These are phyloP conservation scores for Diaprepes abbreviatus DNA, from an alignment of 2,888 invertebrate species.

Conservation along the genomic window DNA sequence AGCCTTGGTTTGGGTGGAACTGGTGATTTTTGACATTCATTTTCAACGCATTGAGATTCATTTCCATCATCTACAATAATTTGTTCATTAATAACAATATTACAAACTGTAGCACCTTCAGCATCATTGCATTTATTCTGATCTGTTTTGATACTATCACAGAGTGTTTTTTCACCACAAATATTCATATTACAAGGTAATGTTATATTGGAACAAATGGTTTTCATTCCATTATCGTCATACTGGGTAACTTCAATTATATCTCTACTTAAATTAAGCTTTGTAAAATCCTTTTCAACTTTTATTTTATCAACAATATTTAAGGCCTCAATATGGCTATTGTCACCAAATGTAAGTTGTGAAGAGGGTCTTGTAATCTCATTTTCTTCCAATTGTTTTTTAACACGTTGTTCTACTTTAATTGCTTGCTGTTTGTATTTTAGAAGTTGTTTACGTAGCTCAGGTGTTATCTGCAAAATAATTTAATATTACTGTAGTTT, in stretches of 20 bases:
- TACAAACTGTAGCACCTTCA: not conserved
- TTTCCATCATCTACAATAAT: not conserved
- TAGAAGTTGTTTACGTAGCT: constrained; percentile 76
- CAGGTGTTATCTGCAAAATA: constrained; percentile 74
- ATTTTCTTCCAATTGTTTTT: constrained; percentile 57
- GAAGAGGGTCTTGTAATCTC: constrained; percentile 46
- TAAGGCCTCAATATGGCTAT: constrained; percentile 51
- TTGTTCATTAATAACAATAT: not conserved
- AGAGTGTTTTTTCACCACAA: not conserved
- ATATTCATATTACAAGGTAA: not conserved
- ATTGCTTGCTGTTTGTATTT: constrained; percentile 77
- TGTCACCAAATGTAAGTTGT: constrained; percentile 45
- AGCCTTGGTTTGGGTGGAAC: constrained; percentile 67
- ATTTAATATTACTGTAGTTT: constrained; percentile 2
- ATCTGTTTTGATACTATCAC: constrained; percentile 11
- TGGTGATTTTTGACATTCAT: constrained; percentile 2
- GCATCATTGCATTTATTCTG: not conserved
- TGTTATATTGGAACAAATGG: constrained; percentile 13
- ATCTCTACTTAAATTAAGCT: constrained; percentile 56
- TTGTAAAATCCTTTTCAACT: not conserved
- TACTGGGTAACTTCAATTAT: constrained; percentile 61
- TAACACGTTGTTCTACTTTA: constrained; percentile 74
- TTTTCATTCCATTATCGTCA: constrained; percentile 54
- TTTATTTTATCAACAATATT: constrained; percentile 46
- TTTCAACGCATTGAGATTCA: not conserved